Evolutionary conservation across 2,113 vertebrate genomes (phyloP), one percentile per base, ranked within the genome.

Genomic region (Chunga burmeisteri): DNA sequence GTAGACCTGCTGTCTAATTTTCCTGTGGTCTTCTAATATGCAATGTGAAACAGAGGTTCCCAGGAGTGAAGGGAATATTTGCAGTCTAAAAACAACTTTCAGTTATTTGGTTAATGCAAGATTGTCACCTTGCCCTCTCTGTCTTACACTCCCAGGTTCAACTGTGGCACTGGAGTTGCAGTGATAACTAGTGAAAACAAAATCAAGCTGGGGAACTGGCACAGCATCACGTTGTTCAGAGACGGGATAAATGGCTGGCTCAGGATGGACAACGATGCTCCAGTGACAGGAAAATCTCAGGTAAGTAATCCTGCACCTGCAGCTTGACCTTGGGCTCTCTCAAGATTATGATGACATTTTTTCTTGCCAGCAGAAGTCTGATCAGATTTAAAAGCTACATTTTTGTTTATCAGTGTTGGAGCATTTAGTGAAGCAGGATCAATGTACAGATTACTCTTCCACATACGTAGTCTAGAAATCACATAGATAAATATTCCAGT

Each of bases 151-250:
- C 3, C 20, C 92, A 99, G 99, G 97, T 99, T 99, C 97, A 99
- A 99, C 88, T 99, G 99, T 90, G 99, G 99, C 26, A 99, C 99
- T 3, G 99, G 99, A 50, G 96, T 98, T 10, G 99, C 98, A 47
- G 93, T 98, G 86, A 98, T 99, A 59, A 63, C 94, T 1, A 99
- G 99, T 68, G 98, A 99, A 85, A 98, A 98, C 83, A 98, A 94
- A 71, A 78, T 99, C 78, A 98, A 98, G 66, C 94, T 99, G 27
- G 99, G 99, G 17, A 98, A 94, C 81, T 99, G 99, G 99, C 98
- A 99, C 96, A 98, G 88, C 0, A 97, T 99, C 47, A 98, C 97
- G 0, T 36, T 99, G 55, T 99, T 98, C 96, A 98, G 99, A 95
- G 99, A 99, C 0, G 99, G 99, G 27, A 89, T 97, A 74, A 98